Conservation (phyloP, 1,140 invertebrate species). For the Panagrolaimus sp. region DNA sequence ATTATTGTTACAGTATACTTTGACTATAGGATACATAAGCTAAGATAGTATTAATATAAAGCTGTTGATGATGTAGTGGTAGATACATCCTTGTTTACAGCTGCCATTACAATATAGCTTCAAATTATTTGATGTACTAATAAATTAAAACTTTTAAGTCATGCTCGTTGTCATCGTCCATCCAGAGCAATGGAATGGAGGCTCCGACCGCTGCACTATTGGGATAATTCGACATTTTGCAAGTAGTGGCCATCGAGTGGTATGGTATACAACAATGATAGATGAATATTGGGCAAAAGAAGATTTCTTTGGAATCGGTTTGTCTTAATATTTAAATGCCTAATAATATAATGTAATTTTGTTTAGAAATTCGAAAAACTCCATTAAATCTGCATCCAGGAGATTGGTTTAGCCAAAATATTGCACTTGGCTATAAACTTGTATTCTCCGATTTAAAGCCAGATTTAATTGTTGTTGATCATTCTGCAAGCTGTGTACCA, state of each 20-base stretch:
- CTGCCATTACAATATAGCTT: not conserved
- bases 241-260: constrained; percentile 43
- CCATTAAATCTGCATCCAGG: constrained; percentile 50
- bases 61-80: no score
- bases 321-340: constrained; percentile 4
- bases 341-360: not conserved
- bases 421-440: constrained; percentile 49
- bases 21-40: not conserved
- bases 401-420: constrained; percentile 55
- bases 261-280: constrained; percentile 58
- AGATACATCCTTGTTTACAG: no score
- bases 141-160: no score
- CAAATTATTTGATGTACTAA: constrained; percentile 17
- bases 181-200: constrained; percentile 58
- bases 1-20: not conserved
- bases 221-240: constrained; percentile 53
- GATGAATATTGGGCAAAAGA: constrained; percentile 55
- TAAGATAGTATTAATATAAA: no score
- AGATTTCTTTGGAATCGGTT: constrained; percentile 52
- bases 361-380: constrained; percentile 46
- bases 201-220: constrained; percentile 54
- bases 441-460: constrained; percentile 44
- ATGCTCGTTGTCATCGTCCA: constrained; percentile 58
- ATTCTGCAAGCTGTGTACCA: constrained; percentile 54
- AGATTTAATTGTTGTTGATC: constrained; percentile 54